These are phyloP conservation scores for Dermatemys mawii DNA, from an alignment of 2,113 vertebrate genomes.

Conservation along the genomic window DNA sequence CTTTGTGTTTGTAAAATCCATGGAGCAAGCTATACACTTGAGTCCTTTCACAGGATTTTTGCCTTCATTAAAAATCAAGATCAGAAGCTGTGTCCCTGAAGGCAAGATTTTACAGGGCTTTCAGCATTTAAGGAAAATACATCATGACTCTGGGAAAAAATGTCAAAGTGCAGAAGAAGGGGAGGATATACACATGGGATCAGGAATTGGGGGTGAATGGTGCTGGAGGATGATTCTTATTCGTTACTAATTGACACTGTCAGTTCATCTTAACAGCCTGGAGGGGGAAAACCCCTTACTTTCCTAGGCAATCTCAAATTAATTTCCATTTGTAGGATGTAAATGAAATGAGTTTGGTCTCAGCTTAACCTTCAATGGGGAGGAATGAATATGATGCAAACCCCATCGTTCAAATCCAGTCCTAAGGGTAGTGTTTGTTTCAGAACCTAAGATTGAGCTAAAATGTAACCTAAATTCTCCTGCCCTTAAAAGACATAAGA, in stretches of 20 bases:
- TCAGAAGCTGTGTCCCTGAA: neutral
- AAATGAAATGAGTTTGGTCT: constrained; percentile 19
- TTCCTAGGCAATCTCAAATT: neutral
- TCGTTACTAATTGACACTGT: neutral
- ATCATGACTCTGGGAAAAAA: neutral
- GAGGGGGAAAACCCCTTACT: neutral
- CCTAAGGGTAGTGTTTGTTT: neutral
- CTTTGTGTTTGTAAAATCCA: constrained; percentile 44
- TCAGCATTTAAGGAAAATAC: neutral
- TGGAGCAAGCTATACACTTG: neutral
- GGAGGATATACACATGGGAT: neutral
- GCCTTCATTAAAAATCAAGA: constrained; percentile 40
- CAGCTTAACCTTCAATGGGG: neutral
- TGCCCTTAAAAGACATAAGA: rapidly evolving
- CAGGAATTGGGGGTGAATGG: neutral
- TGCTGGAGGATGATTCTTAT: neutral
- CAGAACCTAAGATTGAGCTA: neutral
- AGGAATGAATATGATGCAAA: neutral
- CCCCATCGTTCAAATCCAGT: constrained; percentile 5
- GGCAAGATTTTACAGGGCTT: constrained; percentile 16
- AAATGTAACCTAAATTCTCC: neutral
- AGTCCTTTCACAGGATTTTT: constrained; percentile 31
- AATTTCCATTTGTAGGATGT: neutral
- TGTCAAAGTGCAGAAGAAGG: constrained; percentile 19
- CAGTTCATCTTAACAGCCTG: neutral